Evolutionary conservation across 2,113 vertebrate species (phyloP).

Genomic region (Brachyhypopomus occidentalis): DNA sequence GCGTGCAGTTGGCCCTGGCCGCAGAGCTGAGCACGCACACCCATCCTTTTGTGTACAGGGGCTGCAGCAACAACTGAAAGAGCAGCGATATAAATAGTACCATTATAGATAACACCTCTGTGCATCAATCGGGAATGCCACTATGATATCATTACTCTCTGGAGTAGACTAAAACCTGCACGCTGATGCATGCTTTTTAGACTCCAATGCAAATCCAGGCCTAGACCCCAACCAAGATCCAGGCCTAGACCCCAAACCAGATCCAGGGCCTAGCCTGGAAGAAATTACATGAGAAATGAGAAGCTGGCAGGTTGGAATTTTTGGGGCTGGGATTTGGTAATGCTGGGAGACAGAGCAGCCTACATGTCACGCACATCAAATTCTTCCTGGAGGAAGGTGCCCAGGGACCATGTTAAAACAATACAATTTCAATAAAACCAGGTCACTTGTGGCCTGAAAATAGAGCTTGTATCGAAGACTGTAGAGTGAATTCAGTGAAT

Average conservation of each 20-base stretch:
- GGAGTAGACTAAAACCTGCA: not conserved
- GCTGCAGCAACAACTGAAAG: conserved; percentile 26
- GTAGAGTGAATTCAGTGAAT: not conserved
- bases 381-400: conserved; percentile 15
- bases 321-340: not conserved
- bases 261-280: no score
- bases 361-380: no score
- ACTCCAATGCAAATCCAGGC: no score
- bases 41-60: conserved; percentile 38
- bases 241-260: not conserved
- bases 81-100: conserved; percentile 50
- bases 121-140: conserved; percentile 17
- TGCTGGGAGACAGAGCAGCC: no score
- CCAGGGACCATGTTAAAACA: not conserved
- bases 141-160: no score
- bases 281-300: no score
- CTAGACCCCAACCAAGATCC: no score
- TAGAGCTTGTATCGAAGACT: not conserved
- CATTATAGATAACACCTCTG: conserved; percentile 54
- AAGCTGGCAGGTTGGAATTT: conserved; percentile 12
- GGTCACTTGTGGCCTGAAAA: not conserved
- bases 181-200: conserved; percentile 18
- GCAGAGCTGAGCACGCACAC: conserved; percentile 37
- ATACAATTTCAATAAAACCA: not conserved
- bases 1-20: conserved; percentile 15